Evolutionary conservation across 2,113 vertebrate genomes (phyloP).

Genomic region (Lampris megalopsis): DNA sequence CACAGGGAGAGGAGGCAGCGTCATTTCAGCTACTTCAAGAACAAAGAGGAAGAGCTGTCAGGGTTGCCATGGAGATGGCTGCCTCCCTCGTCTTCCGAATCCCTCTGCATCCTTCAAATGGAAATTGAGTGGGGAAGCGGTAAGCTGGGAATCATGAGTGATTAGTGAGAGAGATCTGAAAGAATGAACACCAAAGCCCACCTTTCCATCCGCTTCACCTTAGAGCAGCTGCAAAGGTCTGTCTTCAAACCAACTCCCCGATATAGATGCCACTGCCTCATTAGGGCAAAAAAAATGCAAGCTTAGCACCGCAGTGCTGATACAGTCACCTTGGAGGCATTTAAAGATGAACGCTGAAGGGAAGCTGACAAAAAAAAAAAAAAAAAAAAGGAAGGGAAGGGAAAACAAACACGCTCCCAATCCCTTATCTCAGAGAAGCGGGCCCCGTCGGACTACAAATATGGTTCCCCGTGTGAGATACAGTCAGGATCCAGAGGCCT

Average conservation of each 20-base stretch:
- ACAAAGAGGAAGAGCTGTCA: constrained; percentile 29
- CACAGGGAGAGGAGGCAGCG: constrained; percentile 44
- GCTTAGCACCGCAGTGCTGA: constrained; percentile 45
- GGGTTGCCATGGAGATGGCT: constrained; percentile 60
- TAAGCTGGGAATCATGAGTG: constrained; percentile 34
- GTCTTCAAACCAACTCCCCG: constrained; percentile 10
- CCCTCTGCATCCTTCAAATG: constrained; percentile 20
- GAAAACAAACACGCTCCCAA: constrained; percentile 40
- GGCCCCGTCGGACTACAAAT: constrained; percentile 10
- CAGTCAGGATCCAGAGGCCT: constrained; percentile 26
- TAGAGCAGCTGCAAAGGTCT: constrained; percentile 13
- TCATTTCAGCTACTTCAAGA: constrained; percentile 51
- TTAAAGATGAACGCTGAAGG: constrained; percentile 34
- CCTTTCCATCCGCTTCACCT: constrained; percentile 26
- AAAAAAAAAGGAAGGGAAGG: constrained; percentile 30
- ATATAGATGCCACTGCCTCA: constrained; percentile 39
- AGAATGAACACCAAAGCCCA: constrained; percentile 17
- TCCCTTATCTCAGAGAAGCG: constrained; percentile 50
- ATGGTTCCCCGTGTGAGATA: not conserved
- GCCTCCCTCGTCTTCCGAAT: constrained; percentile 35
- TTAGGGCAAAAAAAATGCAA: constrained; percentile 53
- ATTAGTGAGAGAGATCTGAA: constrained; percentile 37
- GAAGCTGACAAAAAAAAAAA: constrained; percentile 49
- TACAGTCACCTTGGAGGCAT: constrained; percentile 56
- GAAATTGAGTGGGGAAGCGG: constrained; percentile 47